A percentile compares a stretch with the other conserved stretches of the same genome.
phyloP scores from a whole-genome alignment of 2,888 invertebrate genomes.

The Dynastes grantii region DNA sequence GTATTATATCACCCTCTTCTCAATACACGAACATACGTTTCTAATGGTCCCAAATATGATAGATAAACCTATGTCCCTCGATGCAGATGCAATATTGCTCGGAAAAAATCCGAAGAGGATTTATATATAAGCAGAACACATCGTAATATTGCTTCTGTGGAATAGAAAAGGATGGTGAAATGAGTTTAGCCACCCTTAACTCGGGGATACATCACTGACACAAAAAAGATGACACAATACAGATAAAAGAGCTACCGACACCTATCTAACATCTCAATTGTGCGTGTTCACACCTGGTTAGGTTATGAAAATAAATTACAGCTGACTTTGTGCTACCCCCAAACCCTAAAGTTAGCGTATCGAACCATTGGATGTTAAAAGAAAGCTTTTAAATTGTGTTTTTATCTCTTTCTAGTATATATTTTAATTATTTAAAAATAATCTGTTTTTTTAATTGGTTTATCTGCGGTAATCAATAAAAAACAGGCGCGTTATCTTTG shows the following conservation, averaged over 20 bases:
- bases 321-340: conserved; percentile 50
- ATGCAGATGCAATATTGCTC: too few species aligned
- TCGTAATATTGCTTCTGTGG: too few species aligned
- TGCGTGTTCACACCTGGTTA: conserved; percentile 53
- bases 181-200: not conserved
- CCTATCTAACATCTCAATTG: conserved; percentile 54
- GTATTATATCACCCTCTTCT: too few species aligned
- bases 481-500: conserved; percentile 1
- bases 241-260: conserved; percentile 48
- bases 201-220: not conserved
- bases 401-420: not conserved
- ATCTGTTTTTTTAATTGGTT: conserved; percentile 11
- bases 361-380: not conserved
- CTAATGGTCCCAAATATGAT: too few species aligned
- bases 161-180: not conserved
- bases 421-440: too few species aligned
- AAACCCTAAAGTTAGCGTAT: not conserved
- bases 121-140: too few species aligned
- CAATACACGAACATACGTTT: too few species aligned
- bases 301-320: conserved; percentile 51
- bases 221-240: conserved; percentile 50
- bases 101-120: too few species aligned
- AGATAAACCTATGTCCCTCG: too few species aligned
- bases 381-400: too few species aligned
- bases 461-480: not conserved